phyloP scores from a whole-genome alignment of 2,888 invertebrate genomes.

The Argynnis bischoffii region DNA sequence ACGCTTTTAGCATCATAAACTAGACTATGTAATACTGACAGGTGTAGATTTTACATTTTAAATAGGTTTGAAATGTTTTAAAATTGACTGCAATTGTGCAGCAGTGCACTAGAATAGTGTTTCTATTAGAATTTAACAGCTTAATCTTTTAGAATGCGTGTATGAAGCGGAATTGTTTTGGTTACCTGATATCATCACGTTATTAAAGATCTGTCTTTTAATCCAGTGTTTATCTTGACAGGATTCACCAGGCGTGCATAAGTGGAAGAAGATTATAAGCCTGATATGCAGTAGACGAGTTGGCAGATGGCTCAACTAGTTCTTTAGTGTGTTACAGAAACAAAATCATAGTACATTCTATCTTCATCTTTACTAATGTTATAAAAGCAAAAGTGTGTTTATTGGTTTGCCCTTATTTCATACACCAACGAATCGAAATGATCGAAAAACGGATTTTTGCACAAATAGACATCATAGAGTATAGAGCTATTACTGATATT shows the following conservation, averaged over 20 bases:
- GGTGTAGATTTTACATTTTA: constrained; percentile 6
- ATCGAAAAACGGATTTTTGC: too few species aligned
- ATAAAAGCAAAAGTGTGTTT: too few species aligned
- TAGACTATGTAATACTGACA: constrained; percentile 6
- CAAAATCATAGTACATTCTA: constrained; percentile 56
- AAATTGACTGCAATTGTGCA: constrained; percentile 1
- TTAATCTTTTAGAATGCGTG: constrained; percentile 15
- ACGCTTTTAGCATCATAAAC: neutral
- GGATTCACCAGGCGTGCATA: constrained; percentile 35
- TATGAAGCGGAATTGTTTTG: constrained; percentile 32
- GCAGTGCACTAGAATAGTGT: neutral
- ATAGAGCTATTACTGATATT: too few species aligned
- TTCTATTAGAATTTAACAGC: constrained; percentile 8
- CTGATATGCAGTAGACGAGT: constrained; percentile 36
- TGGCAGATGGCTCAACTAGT: constrained; percentile 53
- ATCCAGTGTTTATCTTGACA: constrained; percentile 38
- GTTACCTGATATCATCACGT: constrained; percentile 36
- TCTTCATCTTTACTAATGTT: constrained; percentile 28
- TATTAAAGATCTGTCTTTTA: constrained; percentile 36
- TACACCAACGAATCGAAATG: too few species aligned
- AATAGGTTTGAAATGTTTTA: constrained; percentile 9
- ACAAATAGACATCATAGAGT: too few species aligned
- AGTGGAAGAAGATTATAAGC: constrained; percentile 39
- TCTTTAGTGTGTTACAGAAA: constrained; percentile 34
- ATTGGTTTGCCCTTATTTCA: too few species aligned